Evolutionary conservation across 2,888 invertebrate species (phyloP).

Genomic region (Megalurothrips usitatus): DNA sequence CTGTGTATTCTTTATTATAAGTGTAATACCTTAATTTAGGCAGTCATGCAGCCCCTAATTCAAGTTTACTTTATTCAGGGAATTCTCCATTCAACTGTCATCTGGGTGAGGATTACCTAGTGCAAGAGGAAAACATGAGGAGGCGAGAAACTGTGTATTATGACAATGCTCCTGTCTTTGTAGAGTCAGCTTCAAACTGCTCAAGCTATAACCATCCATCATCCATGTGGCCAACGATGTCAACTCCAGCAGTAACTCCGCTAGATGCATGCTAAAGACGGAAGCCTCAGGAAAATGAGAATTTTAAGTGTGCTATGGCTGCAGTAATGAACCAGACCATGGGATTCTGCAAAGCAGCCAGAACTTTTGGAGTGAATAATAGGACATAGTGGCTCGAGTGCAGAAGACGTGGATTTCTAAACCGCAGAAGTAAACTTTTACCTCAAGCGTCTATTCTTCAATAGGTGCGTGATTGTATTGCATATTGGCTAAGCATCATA

Average conservation of each 20-base stretch:
- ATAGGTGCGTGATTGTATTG: too few relatives aligned
- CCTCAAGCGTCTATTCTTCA: not conserved
- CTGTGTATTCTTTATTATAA: not conserved
- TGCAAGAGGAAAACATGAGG: not conserved
- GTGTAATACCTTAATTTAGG: not conserved
- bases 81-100: not conserved
- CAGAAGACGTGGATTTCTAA: constrained; percentile 72
- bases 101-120: not conserved
- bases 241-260: not conserved
- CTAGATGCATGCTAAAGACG: not conserved
- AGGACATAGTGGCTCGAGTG: constrained; percentile 80
- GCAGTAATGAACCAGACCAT: constrained; percentile 78
- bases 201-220: not conserved
- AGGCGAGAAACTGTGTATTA: not conserved
- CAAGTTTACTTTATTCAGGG: constrained; percentile 18
- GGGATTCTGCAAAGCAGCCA: constrained; percentile 79
- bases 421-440: not conserved
- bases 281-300: constrained; percentile 79
- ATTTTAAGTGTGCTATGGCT: constrained; percentile 74
- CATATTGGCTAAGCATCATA: too few relatives aligned
- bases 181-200: not conserved
- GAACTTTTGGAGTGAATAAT: constrained; percentile 80
- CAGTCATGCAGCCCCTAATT: not conserved
- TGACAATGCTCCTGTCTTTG: not conserved
- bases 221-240: not conserved